Conservation (phyloP, 2,797 vertebrate genomes). For the Anas bahamensis region DNA sequence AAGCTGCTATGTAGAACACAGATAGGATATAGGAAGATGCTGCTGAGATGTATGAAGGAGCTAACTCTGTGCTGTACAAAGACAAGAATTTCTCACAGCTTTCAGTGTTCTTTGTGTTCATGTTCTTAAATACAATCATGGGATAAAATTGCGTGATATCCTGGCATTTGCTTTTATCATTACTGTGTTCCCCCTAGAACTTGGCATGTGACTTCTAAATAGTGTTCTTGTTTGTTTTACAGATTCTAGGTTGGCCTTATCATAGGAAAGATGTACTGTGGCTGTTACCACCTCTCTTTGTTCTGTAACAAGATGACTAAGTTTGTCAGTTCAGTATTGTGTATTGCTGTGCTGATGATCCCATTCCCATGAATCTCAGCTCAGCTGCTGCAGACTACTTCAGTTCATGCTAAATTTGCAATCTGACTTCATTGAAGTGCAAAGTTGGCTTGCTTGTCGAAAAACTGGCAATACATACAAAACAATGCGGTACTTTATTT, state of each 20-base stretch:
- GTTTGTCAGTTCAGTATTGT: constrained; percentile 53
- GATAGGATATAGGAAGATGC: background rate
- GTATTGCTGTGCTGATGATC: constrained; percentile 70
- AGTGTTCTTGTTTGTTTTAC: constrained; percentile 26
- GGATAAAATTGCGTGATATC: background rate
- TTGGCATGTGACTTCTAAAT: background rate
- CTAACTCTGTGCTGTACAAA: background rate
- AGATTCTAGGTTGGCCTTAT: constrained; percentile 1
- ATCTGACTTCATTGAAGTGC: constrained; percentile 75
- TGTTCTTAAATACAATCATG: background rate
- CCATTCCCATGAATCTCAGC: constrained; percentile 65
- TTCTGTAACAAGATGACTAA: constrained; percentile 59
- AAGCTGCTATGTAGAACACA: background rate
- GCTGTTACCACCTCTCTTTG: constrained; percentile 22
- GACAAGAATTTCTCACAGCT: background rate
- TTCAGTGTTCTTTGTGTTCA: background rate
- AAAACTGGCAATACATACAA: constrained; percentile 73
- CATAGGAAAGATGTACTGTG: background rate
- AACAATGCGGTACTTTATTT: constrained; percentile 68
- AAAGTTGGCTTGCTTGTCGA: constrained; percentile 77
- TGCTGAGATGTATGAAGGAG: background rate
- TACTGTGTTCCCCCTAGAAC: background rate
- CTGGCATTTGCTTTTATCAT: background rate
- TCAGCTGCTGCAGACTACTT: constrained; percentile 64
- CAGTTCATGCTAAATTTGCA: constrained; percentile 77